Conservation (phyloP, 2,113 vertebrate species). For the Carassius gibelio region DNA sequence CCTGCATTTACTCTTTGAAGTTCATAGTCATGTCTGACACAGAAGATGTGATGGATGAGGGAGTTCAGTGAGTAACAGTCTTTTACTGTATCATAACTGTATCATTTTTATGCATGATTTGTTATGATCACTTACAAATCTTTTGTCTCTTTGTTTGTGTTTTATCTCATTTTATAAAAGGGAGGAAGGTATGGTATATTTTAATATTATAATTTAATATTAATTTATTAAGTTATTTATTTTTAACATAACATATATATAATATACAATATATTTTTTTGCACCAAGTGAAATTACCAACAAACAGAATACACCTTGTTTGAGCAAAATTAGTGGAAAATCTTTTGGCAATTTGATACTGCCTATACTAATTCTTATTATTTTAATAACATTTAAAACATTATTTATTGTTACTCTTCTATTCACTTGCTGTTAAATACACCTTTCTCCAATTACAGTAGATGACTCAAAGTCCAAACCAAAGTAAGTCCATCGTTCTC, state of each 20-base stretch:
- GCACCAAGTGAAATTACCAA: not conserved
- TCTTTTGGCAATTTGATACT: not conserved
- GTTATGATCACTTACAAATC: not conserved
- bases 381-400: not conserved
- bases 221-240: not conserved
- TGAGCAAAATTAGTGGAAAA: not conserved
- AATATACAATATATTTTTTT: too few relatives aligned
- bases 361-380: not conserved
- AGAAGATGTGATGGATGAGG: constrained; percentile 69
- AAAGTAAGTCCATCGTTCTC: constrained; percentile 68
- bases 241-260: too few relatives aligned
- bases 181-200: constrained; percentile 59
- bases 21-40: constrained; percentile 73
- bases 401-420: not conserved
- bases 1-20: constrained; percentile 59
- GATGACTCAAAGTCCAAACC: constrained; percentile 76
- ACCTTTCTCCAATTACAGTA: constrained; percentile 46
- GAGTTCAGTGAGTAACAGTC: constrained; percentile 67
- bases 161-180: constrained; percentile 36
- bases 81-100: not conserved
- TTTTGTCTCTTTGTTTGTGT: constrained; percentile 27
- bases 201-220: not conserved
- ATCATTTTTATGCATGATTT: not conserved
- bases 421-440: not conserved
- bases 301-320: not conserved